Base-by-base conservation (phyloP, 2,888 invertebrate genomes). In the Agapetus fuscipes region DNA sequence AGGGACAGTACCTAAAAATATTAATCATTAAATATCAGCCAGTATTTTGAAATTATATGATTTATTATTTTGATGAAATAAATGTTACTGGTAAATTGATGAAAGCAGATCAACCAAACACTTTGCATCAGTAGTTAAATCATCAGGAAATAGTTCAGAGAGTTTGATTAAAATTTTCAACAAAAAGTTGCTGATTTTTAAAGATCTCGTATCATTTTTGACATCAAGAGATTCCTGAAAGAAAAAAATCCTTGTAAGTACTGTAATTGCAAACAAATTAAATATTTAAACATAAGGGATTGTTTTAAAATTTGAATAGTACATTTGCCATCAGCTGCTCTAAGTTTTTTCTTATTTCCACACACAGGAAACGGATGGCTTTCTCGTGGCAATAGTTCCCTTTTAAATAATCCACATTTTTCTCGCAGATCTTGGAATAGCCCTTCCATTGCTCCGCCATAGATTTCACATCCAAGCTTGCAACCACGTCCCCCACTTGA, bases 391-490 rank as follows among this genome's bases (percentile, higher is more conserved):
- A 50, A 11, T 50, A 48, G 45, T 55, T 57, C 30, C 66, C 58
- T 28, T 50, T 50, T 13, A 73, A 50, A 37, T 51, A 49, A 4
- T 39, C 49, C 0, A 60, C 57, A 55, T 72, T 62, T 52, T 69
- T 71, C 29, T 71, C 65, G 53, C 65, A 64, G 15, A 74, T 54
- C 17, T 54, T 48, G 3, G 59, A 60, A 48, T 60, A 71, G 0
- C 62, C 65, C 49, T 73, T 74, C 73, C 73, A 74, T 48, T 71
- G 72, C 34, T 70, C 71, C 0, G 67, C 68, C 64, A 71, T 64
- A 0, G 71, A 66, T 50, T 71, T 74, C 1, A 70, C 58, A 54
- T 73, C 74, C 31, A 74, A 53, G 2, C 55, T 56, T 30, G 65
- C 61, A 2, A 72, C 62, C 25, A 67, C 54, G 47, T 65, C 61